Evolutionary conservation across 1,140 invertebrate species (phyloP).

Genomic region (Oncopeltus fasciatus): DNA sequence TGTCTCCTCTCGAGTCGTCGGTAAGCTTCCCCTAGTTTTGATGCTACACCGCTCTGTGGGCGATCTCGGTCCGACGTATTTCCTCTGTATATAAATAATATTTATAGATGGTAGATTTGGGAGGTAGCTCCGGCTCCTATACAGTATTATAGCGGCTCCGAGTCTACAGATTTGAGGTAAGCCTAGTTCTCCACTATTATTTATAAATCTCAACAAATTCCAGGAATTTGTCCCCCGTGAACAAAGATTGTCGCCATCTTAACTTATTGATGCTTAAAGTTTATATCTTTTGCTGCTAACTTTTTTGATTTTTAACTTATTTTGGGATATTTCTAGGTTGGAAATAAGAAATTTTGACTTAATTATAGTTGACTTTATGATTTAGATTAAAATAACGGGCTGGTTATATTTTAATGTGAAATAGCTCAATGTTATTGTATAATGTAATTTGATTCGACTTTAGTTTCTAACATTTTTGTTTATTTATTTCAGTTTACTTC

Average conservation of each 20-base stretch:
- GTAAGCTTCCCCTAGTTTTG: constrained; percentile 18
- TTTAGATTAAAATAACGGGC: no score
- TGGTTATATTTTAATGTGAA: no score
- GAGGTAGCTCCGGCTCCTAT: not conserved
- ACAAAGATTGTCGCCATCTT: constrained; percentile 20
- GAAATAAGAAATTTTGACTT: no score
- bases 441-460: no score
- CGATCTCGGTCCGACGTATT: constrained; percentile 5
- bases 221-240: constrained; percentile 15
- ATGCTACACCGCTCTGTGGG: constrained; percentile 14
- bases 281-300: constrained; percentile 1
- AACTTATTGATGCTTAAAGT: constrained; percentile 18
- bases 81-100: not conserved
- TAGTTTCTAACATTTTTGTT: no score
- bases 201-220: constrained; percentile 15
- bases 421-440: no score
- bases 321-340: no score
- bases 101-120: not conserved
- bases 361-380: no score
- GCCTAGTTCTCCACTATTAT: not conserved
- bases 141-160: not conserved
- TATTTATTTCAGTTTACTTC: not conserved
- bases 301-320: not conserved
- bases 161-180: not conserved
- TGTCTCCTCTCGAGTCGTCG: constrained; percentile 10